Base-by-base conservation (phyloP, 2,888 invertebrate species). In the Dicyrtomina minuta region DNA sequence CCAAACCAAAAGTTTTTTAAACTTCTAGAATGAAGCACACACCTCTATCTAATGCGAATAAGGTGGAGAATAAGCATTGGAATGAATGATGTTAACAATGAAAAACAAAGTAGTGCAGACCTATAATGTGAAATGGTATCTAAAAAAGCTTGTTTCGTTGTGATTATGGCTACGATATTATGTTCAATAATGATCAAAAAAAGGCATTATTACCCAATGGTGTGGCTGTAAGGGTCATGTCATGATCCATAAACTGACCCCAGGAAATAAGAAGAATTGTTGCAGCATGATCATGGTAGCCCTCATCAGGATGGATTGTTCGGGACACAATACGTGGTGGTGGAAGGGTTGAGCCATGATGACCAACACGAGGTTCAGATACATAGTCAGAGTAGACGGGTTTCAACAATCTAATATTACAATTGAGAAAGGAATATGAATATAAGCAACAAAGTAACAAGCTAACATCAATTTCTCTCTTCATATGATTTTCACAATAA, bases 191-290 rank as follows among this genome's bases (percentile, higher is more conserved):
- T n/a, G 24, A 62, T 20, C 8, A 49, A 26, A 17, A 61, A 46
- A 49, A 17, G 55, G 55, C 3, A 62, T 10, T 13, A 13, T 83
- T 84, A 93, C 93, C 93, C 74, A 93, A 84, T 53, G 93, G 92
- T 27, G 93, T 93, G 76, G 87, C 93, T 68, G 93, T 93, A 46
- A 93, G 86, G 5, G 93, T 93, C 79, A 91, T 92, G 82, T 94
- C 94, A 84, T 95, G 94, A 83, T 94, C 94, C 88, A 94, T 92
- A 83, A 94, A 93, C 83, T 94, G 94, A 79, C 94, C 94, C 94
- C 94, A 95, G 68, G 93, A 93, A 78, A 92, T 91, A 70, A 94
- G 89, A 90, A 94, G 92, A 79, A 93, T 92, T 39, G 94, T 94
- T 64, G 93, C 93, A 33, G 93, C 93, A 83, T 93, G 93, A 83